Evolutionary conservation across 2,113 vertebrate species (phyloP), one percentile per base, ranked within the genome.

Genomic region (Tretioscincus oriximinensis): DNA sequence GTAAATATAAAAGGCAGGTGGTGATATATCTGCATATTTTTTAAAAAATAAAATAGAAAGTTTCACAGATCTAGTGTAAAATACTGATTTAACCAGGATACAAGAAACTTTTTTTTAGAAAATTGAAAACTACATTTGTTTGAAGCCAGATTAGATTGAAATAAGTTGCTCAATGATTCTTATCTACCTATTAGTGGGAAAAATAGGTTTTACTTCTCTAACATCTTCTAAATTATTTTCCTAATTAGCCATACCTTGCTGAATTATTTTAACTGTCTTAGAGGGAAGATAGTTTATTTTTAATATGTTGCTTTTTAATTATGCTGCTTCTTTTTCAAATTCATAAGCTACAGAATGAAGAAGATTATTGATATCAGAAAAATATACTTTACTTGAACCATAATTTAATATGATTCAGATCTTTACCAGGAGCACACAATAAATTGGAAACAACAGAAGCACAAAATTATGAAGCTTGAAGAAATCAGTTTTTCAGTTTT

Each of bases 121-220:
- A 67, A 71, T 54, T 0, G 74, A 86, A 85, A 21, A 75, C 29
- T 54, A 83, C 12, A n/a, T 82, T 47, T n/a, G 9, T 29, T 64
- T 63, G 7, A 45, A 78, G 85, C 29, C 22, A 65, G 87, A 78
- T 80, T 73, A 41, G 79, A 77, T 67, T 81, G 9, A 73, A 73
- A 78, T 76, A 69, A 49, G 20, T 72, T 29, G 2, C 60, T 77
- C 66, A 84, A 84, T 76, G n/a, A 9, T 14, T 20, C 75, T 12
- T 84, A 81, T 71, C 20, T 77, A 81, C 21, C 10, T 41, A 41
- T 41, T 41, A 41, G 35, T 41, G 35, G 35, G 35, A 41, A 41
- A n/a, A n/a, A n/a, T n/a, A n/a, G n/a, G n/a, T n/a, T n/a, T n/a
- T 11, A 61, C n/a, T 64, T 24, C 1, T 11, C 3, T 54, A 41